Conservation (phyloP, 2,888 invertebrate species). For the Dastarcus helophoroides region DNA sequence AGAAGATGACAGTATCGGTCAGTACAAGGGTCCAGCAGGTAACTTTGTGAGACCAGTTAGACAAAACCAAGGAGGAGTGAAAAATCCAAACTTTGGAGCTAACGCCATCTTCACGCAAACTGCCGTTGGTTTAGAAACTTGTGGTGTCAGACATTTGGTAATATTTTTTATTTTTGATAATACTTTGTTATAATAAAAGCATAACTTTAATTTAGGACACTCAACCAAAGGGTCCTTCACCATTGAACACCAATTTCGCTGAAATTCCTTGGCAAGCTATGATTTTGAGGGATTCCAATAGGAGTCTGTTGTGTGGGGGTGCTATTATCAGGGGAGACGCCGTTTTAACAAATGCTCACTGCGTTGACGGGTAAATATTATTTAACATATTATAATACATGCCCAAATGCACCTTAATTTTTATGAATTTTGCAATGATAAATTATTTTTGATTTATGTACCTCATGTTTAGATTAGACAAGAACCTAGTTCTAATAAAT, state of each 20-base stretch:
- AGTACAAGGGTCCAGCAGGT: slow-evolving; percentile 22
- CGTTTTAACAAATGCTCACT: slow-evolving; percentile 68
- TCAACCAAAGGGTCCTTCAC: slow-evolving; percentile 40
- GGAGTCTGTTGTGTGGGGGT: slow-evolving; percentile 66
- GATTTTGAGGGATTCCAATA: slow-evolving; percentile 60
- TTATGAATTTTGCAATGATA: background rate
- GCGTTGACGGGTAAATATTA: slow-evolving; percentile 58
- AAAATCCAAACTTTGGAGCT: too few relatives aligned
- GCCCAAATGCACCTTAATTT: background rate
- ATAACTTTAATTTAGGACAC: slow-evolving; percentile 29
- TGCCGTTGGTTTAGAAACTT: too few relatives aligned
- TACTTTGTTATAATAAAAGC: background rate
- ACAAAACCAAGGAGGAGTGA: too few relatives aligned
- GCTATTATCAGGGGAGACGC: slow-evolving; percentile 64
- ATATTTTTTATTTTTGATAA: slow-evolving; percentile 5
- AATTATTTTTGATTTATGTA: slow-evolving; percentile 1
- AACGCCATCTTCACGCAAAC: too few relatives aligned
- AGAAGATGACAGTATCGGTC: slow-evolving; percentile 33
- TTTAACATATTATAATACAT: slow-evolving; percentile 3
- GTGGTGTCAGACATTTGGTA: slow-evolving; percentile 21
- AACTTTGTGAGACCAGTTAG: too few relatives aligned
- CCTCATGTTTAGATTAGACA: slow-evolving; percentile 1
- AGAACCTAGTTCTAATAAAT: background rate
- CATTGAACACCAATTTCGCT: slow-evolving; percentile 57
- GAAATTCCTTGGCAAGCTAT: slow-evolving; percentile 85